Conservation (phyloP, 2,888 invertebrate genomes). For the Invenusta paracnida region DNA sequence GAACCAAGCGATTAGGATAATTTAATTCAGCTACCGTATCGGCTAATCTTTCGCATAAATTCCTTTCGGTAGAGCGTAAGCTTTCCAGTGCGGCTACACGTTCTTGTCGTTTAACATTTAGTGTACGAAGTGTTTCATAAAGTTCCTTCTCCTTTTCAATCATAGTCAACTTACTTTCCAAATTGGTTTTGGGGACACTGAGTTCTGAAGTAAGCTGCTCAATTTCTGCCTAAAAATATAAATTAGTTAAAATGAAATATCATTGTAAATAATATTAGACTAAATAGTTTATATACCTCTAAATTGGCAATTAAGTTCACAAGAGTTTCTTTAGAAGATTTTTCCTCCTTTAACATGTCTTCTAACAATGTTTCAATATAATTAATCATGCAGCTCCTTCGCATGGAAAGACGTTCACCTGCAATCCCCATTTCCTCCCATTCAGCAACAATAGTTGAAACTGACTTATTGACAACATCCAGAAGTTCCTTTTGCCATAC, state of each 20-base stretch:
- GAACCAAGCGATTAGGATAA: neutral
- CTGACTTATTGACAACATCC: neutral
- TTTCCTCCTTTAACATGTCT: constrained; percentile 16
- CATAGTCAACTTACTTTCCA: neutral
- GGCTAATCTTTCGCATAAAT: neutral
- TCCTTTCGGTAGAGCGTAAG: neutral
- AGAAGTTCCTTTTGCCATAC: neutral
- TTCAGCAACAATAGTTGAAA: neutral
- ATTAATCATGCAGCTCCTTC: neutral
- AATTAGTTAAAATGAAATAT: too few species aligned
- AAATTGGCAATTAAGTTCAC: neutral
- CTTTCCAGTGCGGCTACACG: neutral
- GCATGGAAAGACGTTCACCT: neutral
- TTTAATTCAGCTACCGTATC: neutral
- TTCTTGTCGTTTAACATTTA: neutral
- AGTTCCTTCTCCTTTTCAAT: neutral
- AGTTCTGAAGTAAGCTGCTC: neutral
- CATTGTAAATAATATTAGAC: too few species aligned
- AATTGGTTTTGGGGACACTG: neutral
- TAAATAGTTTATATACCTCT: too few species aligned
- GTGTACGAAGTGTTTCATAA: neutral
- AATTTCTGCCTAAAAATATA: neutral
- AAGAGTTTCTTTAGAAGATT: neutral
- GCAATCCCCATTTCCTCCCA: constrained; percentile 24
- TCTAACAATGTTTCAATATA: neutral